phyloP scores from a whole-genome alignment of 1,140 invertebrate genomes.

The Gerris buenoi region DNA sequence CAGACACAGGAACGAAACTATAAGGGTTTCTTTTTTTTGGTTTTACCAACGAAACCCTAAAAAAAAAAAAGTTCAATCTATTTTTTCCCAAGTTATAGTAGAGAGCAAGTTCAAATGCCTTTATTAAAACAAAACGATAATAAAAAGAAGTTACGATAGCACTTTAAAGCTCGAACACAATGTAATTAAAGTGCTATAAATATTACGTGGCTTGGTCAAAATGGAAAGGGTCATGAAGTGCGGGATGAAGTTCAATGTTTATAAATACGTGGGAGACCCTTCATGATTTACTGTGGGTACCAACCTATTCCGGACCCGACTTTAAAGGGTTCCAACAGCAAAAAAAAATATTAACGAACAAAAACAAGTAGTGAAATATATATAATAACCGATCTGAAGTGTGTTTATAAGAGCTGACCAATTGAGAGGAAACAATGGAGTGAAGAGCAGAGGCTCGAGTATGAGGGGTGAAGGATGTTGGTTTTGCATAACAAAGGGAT shows the following conservation, averaged over 20 bases:
- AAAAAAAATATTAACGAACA: background rate
- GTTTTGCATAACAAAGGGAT: background rate
- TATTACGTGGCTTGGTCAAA: background rate
- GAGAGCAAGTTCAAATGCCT: too few species aligned
- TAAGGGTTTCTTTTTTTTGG: too few species aligned
- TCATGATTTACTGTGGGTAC: background rate
- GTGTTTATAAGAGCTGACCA: background rate
- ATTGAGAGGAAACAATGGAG: background rate
- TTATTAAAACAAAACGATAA: too few species aligned
- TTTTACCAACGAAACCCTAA: too few species aligned
- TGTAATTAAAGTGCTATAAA: background rate
- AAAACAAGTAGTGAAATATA: background rate
- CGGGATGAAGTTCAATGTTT: background rate
- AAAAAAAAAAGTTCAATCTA: too few species aligned
- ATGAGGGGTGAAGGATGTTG: background rate
- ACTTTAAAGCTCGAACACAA: too few species aligned
- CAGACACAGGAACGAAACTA: too few species aligned
- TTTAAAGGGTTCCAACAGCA: background rate
- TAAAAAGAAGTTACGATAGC: too few species aligned
- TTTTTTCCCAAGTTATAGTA: too few species aligned
- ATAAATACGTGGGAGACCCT: background rate
- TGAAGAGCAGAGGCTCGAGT: background rate
- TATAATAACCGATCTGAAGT: background rate
- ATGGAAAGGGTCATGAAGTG: background rate
- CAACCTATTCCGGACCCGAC: background rate